Percentiles rank a stretch among this genome's conserved stretches.
Conservation (phyloP, 2,888 invertebrate species). For the Sinotaia quadrata region DNA sequence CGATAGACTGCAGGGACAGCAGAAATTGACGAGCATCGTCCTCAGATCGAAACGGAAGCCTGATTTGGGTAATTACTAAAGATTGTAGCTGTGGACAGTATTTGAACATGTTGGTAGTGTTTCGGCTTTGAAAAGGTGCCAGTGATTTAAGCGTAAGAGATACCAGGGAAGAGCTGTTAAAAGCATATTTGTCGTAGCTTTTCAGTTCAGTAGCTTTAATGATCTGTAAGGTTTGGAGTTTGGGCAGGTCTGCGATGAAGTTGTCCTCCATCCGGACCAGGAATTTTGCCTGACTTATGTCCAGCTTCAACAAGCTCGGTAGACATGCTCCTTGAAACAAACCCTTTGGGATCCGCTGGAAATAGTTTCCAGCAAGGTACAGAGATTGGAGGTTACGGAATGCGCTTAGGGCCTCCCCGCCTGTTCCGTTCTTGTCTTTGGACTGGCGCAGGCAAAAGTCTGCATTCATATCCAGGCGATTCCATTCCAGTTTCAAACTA, state of each 20-base stretch:
- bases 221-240: background rate
- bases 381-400: conserved; percentile 8
- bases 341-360: background rate
- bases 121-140: no score
- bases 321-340: conserved; percentile 5
- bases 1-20: background rate
- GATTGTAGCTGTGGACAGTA: no score
- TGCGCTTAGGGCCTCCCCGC: background rate
- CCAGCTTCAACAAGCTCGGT: conserved; percentile 1
- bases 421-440: background rate
- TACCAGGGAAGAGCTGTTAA: conserved; percentile 8
- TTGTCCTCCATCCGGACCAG: conserved; percentile 2
- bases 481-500: background rate
- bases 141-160: background rate
- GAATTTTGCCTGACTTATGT: conserved; percentile 4
- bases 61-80: no score
- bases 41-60: no score
- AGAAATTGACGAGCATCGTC: background rate
- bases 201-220: background rate
- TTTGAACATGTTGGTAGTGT: no score
- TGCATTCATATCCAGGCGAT: background rate
- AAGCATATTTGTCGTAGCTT: background rate
- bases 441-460: conserved; percentile 11
- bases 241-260: conserved; percentile 20
- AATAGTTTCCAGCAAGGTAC: background rate